Evolutionary conservation across 2,888 invertebrate species (phyloP), one percentile per base, ranked within the genome.

Genomic region (Drosophila cognata): DNA sequence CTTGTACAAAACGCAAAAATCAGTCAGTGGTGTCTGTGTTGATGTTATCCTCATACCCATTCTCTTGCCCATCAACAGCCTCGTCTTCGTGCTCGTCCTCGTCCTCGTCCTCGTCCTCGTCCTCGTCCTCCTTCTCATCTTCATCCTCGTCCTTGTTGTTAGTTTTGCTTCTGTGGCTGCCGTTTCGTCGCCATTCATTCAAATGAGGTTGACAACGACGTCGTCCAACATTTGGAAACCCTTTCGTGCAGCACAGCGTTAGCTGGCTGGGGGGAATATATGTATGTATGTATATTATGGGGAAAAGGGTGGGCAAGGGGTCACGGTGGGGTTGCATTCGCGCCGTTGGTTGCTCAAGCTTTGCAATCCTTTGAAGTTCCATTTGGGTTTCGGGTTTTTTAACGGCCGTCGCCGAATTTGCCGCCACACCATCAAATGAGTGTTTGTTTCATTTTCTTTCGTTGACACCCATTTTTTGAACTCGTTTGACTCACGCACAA

Each of bases 381-480:
- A 52, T 56, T 38, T 36, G 48, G 29, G 35, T 65, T 51, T 65
- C 36, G 28, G 65, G 36, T 58, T 59, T 64, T 68, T 64, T 53
- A 61, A 33, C 71, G 65, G 48, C 65, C 25, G 58, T 58, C 41
- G 28, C 29, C 62, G 41, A 35, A 48, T 52, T 66, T 51, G 62
- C 41, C 31, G 51, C 38, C 59, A 29, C 53, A 68, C 56, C 70
- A 53, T 62, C 59, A 79, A 77, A 75, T 85, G 74, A 85, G 79
- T 88, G 88, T 86, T 87, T 89, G 85, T 80, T 81, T 83, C 72
- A 65, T 81, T 74, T 87, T 82, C 82, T 87, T 81, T 78, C 78
- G 83, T 83, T 79, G 76, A 87, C 89, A 87, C 89, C 87, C 84
- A 87, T 77, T 79, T 78, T 78, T 78, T 77, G 73, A 69, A 63